phyloP scores from a whole-genome alignment of 2,113 vertebrate genomes.

The Vulpes vulpes region DNA sequence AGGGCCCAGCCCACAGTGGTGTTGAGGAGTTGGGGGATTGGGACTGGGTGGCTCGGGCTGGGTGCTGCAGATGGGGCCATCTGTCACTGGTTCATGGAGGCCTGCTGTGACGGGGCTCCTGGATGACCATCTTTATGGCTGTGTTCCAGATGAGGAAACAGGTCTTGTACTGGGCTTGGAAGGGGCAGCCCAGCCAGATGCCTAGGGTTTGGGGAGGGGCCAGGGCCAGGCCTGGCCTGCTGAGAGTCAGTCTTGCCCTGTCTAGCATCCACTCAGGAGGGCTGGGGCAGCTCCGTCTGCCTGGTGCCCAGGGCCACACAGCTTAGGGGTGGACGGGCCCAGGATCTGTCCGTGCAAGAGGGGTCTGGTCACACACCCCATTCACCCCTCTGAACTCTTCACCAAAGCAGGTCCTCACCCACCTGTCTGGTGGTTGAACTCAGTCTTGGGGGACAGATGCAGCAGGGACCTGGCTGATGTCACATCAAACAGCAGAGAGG shows the following conservation, averaged over 20 bases:
- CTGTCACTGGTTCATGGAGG: not conserved
- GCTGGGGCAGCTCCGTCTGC: not conserved
- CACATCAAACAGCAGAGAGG: not conserved
- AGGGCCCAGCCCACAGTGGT: not conserved
- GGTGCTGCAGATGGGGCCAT: not conserved
- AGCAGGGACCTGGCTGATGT: not conserved
- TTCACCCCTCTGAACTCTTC: too few relatives aligned
- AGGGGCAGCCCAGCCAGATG: not conserved
- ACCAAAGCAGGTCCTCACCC: not conserved
- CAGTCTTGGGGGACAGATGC: accelerated
- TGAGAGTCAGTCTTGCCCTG: not conserved
- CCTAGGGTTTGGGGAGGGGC: not conserved
- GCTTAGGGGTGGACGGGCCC: not conserved
- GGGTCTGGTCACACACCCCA: not conserved
- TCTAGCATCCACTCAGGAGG: not conserved
- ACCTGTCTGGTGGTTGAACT: not conserved
- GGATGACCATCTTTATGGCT: not conserved
- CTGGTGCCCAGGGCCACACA: not conserved
- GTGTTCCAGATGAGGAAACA: not conserved
- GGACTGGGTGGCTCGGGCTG: not conserved
- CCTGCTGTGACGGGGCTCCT: not conserved
- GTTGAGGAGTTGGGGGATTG: not conserved
- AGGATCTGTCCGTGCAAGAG: not conserved
- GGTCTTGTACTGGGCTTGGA: not conserved
- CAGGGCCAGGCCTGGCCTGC: not conserved